Evolutionary conservation across 2,113 vertebrate genomes (phyloP).

Genomic region (Phaetusa simplex): DNA sequence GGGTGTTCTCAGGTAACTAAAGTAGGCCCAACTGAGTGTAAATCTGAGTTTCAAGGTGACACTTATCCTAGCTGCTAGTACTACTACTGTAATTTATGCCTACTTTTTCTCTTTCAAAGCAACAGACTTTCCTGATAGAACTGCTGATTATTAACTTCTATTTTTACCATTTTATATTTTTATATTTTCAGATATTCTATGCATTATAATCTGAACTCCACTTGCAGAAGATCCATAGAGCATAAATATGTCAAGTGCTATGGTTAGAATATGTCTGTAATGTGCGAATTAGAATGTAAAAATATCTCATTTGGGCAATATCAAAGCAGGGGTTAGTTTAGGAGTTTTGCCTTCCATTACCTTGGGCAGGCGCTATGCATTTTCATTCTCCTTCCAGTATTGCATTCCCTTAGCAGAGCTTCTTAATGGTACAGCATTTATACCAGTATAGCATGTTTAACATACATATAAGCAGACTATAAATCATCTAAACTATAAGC

Average conservation of each 20-base stretch:
- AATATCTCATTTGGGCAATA: neutral
- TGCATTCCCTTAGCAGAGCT: neutral
- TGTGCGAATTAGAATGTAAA: neutral
- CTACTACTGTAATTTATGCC: neutral
- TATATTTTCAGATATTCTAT: neutral
- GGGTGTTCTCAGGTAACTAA: neutral
- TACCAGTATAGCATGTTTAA: neutral
- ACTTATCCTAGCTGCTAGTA: neutral
- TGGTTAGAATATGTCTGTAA: neutral
- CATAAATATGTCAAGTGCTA: neutral
- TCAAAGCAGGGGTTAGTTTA: neutral
- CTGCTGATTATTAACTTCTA: neutral
- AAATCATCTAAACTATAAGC: neutral
- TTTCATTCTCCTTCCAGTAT: neutral
- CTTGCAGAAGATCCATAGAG: neutral
- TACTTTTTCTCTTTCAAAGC: neutral
- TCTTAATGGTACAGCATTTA: neutral
- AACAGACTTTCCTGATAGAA: neutral
- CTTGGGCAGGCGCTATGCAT: neutral
- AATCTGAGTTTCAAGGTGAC: neutral
- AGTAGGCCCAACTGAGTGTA: neutral
- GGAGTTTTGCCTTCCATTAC: neutral
- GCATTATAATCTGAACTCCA: neutral
- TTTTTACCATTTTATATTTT: neutral
- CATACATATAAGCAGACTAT: neutral